Evolutionary conservation across 2,113 vertebrate genomes (phyloP).

Genomic region (Gulo gulo): DNA sequence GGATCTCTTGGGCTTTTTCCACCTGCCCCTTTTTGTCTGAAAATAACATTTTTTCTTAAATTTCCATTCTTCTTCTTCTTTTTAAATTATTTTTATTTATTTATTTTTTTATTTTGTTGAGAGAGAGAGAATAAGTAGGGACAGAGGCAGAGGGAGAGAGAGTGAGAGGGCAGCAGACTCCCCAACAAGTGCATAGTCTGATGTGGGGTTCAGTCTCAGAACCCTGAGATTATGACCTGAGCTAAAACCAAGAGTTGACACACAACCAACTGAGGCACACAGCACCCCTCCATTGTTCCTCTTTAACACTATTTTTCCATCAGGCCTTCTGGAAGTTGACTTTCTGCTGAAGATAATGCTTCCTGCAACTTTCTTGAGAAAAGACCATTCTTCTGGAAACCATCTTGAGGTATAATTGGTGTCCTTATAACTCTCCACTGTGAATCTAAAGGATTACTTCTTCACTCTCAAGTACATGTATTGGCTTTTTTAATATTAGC

Average conservation of each 20-base stretch:
- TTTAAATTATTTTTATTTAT: too few relatives aligned
- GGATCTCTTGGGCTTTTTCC: neutral
- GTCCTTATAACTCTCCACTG: neutral
- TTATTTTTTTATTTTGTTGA: too few relatives aligned
- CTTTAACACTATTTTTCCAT: neutral
- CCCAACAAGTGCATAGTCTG: neutral
- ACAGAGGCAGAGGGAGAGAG: too few relatives aligned
- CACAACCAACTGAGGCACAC: neutral
- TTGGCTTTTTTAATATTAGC: neutral
- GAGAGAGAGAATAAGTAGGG: too few relatives aligned
- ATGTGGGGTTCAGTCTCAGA: neutral
- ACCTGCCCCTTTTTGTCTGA: neutral
- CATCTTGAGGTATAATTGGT: neutral
- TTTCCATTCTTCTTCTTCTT: neutral
- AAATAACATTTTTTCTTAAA: neutral
- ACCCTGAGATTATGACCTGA: neutral
- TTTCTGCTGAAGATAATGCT: neutral
- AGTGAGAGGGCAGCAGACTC: neutral
- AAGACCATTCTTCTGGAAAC: neutral
- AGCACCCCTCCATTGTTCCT: neutral
- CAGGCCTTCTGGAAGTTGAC: neutral
- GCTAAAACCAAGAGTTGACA: neutral
- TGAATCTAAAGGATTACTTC: neutral
- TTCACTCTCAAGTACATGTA: neutral
- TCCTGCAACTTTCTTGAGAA: neutral